phyloP scores from a whole-genome alignment of 2,888 invertebrate genomes.

The Gandaritis pyraliata region DNA sequence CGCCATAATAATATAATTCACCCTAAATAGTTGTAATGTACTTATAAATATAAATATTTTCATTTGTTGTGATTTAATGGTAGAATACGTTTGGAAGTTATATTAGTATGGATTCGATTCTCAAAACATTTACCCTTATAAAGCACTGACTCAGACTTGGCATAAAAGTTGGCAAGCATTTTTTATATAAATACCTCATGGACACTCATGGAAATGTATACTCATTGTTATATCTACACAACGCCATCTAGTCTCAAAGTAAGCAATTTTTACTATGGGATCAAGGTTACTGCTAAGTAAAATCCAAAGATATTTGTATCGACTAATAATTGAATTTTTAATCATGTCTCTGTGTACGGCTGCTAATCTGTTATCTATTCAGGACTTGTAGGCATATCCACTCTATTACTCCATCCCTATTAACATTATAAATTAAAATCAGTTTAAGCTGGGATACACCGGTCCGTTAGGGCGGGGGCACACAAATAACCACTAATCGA shows the following conservation, averaged over 20 bases:
- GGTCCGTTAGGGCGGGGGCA: conserved; percentile 64
- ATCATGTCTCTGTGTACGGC: no score
- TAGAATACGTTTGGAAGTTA: conserved; percentile 43
- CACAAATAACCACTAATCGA: conserved; percentile 72
- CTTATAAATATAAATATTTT: conserved; percentile 79
- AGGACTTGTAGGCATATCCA: conserved; percentile 43
- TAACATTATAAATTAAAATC: conserved; percentile 68
- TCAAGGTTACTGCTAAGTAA: no score
- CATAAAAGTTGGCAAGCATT: no score
- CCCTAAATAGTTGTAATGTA: conserved; percentile 64
- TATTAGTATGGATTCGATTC: conserved; percentile 49
- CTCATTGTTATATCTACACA: no score
- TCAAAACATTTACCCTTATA: neutral
- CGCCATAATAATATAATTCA: conserved; percentile 74
- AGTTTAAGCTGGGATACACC: conserved; percentile 69
- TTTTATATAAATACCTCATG: no score
- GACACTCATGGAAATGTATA: no score
- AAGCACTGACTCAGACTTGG: no score
- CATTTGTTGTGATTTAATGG: conserved; percentile 75
- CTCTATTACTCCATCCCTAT: conserved; percentile 39
- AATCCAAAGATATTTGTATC: no score
- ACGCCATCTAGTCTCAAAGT: no score
- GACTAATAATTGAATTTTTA: no score
- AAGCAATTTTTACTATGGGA: no score
- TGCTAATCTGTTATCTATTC: no score